Evolutionary conservation across 1,140 invertebrate genomes (phyloP).

Genomic region (Cephus cinctus): DNA sequence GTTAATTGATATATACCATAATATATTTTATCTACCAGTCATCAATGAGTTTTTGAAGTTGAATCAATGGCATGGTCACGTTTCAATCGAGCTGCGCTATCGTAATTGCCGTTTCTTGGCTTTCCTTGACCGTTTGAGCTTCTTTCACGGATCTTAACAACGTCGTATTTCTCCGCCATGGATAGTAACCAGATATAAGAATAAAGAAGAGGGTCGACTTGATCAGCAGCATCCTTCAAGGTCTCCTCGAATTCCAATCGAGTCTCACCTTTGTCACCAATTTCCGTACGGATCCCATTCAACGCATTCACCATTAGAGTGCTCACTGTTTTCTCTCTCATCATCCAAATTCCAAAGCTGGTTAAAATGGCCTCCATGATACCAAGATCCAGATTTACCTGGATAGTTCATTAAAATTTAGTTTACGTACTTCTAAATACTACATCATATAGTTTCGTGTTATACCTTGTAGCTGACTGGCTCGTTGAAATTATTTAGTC

Average conservation of each 20-base stretch:
- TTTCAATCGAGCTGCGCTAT: no score
- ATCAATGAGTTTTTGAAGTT: no score
- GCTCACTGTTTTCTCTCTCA: constrained; percentile 19
- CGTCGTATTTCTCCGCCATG: constrained; percentile 22
- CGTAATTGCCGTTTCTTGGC: no score
- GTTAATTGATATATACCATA: no score
- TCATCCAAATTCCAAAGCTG: constrained; percentile 20
- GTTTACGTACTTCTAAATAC: constrained; percentile 11
- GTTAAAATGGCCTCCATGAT: constrained; percentile 23
- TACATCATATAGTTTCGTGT: constrained; percentile 1
- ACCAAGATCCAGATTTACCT: constrained; percentile 25
- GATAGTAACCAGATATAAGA: constrained; percentile 25
- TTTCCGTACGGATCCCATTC: constrained; percentile 22
- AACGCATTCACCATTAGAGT: constrained; percentile 21
- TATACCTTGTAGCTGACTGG: constrained; percentile 27
- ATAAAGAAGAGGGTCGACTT: constrained; percentile 27
- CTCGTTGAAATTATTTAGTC: constrained; percentile 27
- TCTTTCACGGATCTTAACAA: constrained; percentile 21
- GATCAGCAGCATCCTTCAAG: constrained; percentile 24
- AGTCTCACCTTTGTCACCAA: constrained; percentile 15
- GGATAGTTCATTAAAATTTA: neutral
- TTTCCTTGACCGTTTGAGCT: constrained; percentile 7
- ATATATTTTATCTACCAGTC: no score
- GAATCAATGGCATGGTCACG: no score
- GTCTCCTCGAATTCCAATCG: constrained; percentile 23